phyloP scores from a whole-genome alignment of 2,113 vertebrate genomes.

The Dinomys branickii region DNA sequence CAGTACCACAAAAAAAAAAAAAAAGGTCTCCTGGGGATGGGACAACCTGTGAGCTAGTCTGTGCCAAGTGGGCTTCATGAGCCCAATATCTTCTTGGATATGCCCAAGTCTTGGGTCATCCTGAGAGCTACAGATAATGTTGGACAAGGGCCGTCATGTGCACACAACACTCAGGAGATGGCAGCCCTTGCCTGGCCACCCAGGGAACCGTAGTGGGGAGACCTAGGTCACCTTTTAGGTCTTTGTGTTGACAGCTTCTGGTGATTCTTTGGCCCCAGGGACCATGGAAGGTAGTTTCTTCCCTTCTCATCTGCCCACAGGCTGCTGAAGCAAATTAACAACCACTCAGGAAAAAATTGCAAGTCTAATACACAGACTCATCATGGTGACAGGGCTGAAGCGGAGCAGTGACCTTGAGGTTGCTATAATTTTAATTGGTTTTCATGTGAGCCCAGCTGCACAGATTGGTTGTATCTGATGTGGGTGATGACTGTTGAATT shows the following conservation, averaged over 20 bases:
- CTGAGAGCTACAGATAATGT: not conserved
- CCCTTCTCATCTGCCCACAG: not conserved
- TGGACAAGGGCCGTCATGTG: fast-evolving
- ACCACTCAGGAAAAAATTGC: not conserved
- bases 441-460: not conserved
- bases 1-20: no score
- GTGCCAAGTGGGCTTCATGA: fast-evolving
- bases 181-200: fast-evolving
- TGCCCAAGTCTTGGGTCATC: fast-evolving
- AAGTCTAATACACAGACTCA: not conserved
- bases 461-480: not conserved
- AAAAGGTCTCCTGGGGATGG: not conserved
- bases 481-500: not conserved
- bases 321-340: not conserved
- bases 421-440: not conserved
- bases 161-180: not conserved
- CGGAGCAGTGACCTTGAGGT: not conserved
- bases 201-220: not conserved
- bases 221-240: not conserved
- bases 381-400: not conserved
- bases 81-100: not conserved
- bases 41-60: not conserved
- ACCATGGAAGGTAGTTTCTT: fast-evolving
- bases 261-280: not conserved
- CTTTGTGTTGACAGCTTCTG: not conserved